Conservation (phyloP, 2,113 vertebrate species). For the Promerops cafer region DNA sequence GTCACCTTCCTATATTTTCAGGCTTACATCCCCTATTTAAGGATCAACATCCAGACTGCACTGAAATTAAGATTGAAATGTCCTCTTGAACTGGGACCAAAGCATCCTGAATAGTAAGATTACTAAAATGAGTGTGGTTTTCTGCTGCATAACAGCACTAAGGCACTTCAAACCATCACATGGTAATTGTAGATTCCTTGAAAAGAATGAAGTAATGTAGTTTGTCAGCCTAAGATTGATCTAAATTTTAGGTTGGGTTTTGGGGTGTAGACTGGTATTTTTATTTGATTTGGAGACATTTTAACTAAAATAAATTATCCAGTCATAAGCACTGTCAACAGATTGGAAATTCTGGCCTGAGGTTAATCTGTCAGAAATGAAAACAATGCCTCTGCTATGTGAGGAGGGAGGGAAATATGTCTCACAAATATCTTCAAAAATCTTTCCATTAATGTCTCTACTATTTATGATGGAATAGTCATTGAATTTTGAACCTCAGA, state of each 20-base stretch:
- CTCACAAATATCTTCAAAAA: neutral
- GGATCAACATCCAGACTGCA: neutral
- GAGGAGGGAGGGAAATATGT: neutral
- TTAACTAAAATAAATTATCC: neutral
- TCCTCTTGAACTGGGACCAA: neutral
- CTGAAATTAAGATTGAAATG: neutral
- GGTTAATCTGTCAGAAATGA: neutral
- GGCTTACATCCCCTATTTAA: neutral
- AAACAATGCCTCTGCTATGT: neutral
- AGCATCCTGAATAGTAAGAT: neutral
- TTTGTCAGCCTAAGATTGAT: neutral
- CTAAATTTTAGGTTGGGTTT: neutral
- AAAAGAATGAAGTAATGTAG: neutral
- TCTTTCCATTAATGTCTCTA: neutral
- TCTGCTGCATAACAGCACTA: neutral
- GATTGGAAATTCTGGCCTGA: neutral
- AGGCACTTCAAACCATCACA: neutral
- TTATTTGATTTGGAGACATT: neutral
- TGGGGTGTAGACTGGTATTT: neutral
- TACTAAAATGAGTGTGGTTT: neutral
- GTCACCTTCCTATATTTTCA: neutral
- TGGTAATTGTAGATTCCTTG: neutral
- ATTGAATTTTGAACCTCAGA: conserved; percentile 2
- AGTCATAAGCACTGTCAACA: neutral
- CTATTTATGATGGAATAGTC: neutral